A percentile compares a stretch with the other conserved stretches of the same genome.
Conservation (phyloP, 2,888 invertebrate genomes). For the Nomada goodeniana region DNA sequence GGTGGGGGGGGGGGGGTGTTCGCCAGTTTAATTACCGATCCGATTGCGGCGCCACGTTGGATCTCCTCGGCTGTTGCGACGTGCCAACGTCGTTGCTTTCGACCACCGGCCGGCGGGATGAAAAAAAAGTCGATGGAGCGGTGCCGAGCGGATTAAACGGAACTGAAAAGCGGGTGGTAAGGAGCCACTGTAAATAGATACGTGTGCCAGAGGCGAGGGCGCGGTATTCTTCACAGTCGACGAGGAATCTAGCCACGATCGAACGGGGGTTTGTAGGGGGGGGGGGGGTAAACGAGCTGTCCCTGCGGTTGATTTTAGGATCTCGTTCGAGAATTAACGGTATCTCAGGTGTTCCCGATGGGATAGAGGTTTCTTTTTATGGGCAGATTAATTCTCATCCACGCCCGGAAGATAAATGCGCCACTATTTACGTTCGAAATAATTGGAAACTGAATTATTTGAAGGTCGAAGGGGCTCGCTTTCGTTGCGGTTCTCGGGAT, state of each 20-base stretch:
- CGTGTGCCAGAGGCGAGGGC: constrained; percentile 23
- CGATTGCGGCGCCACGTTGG: constrained; percentile 52
- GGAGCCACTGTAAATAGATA: constrained; percentile 51
- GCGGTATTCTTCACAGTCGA: constrained; percentile 20
- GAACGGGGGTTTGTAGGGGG: neutral
- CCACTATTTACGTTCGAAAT: too few relatives aligned
- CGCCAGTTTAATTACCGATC: constrained; percentile 62
- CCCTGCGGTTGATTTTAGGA: constrained; percentile 1
- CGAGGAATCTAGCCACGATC: constrained; percentile 33
- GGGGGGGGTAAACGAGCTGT: neutral
- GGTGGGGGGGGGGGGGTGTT: neutral
- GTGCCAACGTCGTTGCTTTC: constrained; percentile 47
- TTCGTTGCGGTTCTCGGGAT: too few relatives aligned
- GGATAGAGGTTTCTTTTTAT: neutral
- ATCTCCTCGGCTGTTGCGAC: constrained; percentile 43
- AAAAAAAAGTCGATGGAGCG: constrained; percentile 55
- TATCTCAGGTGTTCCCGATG: neutral
- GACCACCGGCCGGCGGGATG: neutral
- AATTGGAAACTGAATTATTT: too few relatives aligned
- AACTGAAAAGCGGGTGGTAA: neutral
- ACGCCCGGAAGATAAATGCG: neutral
- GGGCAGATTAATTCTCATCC: neutral
- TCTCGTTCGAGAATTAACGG: neutral
- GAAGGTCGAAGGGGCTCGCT: too few relatives aligned
- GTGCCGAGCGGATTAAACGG: constrained; percentile 48